A percentile compares a stretch with the other conserved stretches of the same genome.
Conservation (phyloP, 2,113 vertebrate species). For the Marmota flaviventris region DNA sequence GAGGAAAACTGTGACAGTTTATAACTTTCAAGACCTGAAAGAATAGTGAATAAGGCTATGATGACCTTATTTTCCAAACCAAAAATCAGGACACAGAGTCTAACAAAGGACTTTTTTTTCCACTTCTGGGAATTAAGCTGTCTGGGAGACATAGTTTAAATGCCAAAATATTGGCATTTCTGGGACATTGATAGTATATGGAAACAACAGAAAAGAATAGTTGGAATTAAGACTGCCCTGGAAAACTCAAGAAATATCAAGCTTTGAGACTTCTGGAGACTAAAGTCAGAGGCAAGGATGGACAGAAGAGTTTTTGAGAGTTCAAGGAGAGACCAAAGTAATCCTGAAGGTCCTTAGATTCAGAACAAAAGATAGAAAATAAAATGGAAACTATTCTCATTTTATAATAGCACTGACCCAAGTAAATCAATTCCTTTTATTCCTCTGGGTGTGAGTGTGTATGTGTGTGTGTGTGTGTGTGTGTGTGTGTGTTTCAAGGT, state of each 20-base stretch:
- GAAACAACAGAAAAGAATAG: not conserved
- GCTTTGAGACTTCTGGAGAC: not conserved
- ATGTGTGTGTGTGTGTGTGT: not conserved
- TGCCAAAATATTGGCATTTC: constrained; percentile 74
- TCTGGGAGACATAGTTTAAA: constrained; percentile 67
- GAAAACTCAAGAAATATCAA: constrained; percentile 62
- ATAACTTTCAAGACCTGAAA: constrained; percentile 39
- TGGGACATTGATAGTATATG: constrained; percentile 55
- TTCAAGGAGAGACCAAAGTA: not conserved
- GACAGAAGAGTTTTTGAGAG: not conserved
- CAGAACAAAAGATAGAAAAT: not conserved
- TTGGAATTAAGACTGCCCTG: constrained; percentile 43
- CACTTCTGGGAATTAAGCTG: constrained; percentile 54
- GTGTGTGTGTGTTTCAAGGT: not conserved
- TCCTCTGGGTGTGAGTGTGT: not conserved
- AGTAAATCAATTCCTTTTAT: constrained; percentile 31
- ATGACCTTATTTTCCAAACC: constrained; percentile 70
- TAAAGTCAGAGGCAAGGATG: not conserved
- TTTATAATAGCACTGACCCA: not conserved
- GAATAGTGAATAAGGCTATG: not conserved
- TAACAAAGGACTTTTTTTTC: constrained; percentile 41
- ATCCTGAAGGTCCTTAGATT: not conserved
- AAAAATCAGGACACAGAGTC: constrained; percentile 67
- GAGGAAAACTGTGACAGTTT: not conserved
- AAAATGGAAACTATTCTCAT: not conserved